Base-by-base conservation (phyloP, 2,113 vertebrate genomes). In the Pluvianellus socialis region DNA sequence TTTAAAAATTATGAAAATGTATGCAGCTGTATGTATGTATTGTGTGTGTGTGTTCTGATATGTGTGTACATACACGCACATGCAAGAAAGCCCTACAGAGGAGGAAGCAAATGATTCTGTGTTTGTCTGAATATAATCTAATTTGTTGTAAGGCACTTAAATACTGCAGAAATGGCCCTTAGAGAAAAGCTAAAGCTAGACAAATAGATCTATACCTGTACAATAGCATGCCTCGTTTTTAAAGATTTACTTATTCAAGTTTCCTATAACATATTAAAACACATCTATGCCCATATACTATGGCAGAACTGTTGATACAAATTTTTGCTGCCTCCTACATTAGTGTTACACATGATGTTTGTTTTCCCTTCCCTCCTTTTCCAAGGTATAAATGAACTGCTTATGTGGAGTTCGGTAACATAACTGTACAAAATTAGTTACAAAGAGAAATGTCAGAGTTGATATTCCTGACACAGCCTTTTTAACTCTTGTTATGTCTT, bases 381-480 rank as follows among this genome's bases (percentile, higher is more conserved):
- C 83, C 84, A 76, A 94, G 58, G 70, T 94, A 81, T 91, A 96
- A 96, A 95, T 76, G 92, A 91, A 75, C 62, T 67, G 91, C 74
- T 96, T 95, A 88, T 55, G 59, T 90, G 70, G 88, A 91, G 77
- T 91, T 94, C 86, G 66, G 86, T 87, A 90, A 81, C 61, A 45
- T 94, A 92, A 94, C 86, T 67, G 81, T 74, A 95, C 94, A 76
- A 95, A 96, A 96, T 93, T 95, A 97, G 79, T 92, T 93, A 92
- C 95, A 94, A 96, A 97, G 93, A 93, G 90, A 96, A 98, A 61
- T 88, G 91, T 96, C 87, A 93, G 86, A 79, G 70, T 33, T 68
- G 53, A 95, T 92, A 86, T 92, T 92, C 86, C 82, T 93, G 91
- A 93, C 81, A 66, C 80, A 95, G 88, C 76, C 90, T 92, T 97